A percentile compares a stretch with the other conserved stretches of the same genome.
Evolutionary conservation across 2,888 invertebrate species (phyloP).

Genomic region (Crepidodera aurea): DNA sequence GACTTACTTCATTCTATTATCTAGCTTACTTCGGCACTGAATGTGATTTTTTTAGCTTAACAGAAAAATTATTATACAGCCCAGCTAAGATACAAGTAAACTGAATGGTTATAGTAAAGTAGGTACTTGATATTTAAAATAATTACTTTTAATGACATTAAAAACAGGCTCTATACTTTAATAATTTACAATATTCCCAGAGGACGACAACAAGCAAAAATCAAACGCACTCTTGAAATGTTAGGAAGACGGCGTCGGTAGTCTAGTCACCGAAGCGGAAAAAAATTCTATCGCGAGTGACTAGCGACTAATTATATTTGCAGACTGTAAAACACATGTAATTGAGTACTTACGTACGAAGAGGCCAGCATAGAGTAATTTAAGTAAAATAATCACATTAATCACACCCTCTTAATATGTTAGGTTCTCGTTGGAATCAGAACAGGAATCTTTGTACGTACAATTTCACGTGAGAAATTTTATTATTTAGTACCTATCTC

Average conservation of each 20-base stretch:
- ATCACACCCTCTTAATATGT: background rate
- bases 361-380: background rate
- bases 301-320: background rate
- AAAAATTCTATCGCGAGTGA: background rate
- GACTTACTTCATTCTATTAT: no score
- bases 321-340: background rate
- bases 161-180: background rate
- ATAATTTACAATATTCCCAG: background rate
- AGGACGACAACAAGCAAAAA: background rate
- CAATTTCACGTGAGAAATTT: background rate
- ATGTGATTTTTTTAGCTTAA: no score
- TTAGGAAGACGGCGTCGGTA: background rate
- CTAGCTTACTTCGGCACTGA: no score
- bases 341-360: background rate
- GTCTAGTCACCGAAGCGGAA: background rate
- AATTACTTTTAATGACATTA: background rate
- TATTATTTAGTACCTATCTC: no score
- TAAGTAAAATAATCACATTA: background rate
- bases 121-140: no score
- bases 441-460: background rate
- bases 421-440: background rate
- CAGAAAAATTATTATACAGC: no score
- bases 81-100: no score
- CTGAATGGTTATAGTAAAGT: no score
- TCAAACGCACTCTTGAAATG: background rate